Conservation (phyloP, 2,888 invertebrate genomes). For the Hirtodrosophila alboralis region DNA sequence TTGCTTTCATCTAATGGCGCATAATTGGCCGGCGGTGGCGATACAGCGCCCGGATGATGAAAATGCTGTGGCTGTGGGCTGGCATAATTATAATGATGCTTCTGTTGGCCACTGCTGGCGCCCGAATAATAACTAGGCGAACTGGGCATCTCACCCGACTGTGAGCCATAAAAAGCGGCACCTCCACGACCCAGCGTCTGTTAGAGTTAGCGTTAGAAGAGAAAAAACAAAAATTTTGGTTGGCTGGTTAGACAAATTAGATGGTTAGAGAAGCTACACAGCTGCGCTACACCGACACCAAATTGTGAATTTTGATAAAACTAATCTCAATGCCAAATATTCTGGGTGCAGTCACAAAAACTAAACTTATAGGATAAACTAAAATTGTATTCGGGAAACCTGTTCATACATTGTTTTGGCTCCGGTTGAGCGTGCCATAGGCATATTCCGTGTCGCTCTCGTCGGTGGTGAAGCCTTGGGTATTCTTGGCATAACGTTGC, state of each 20-base stretch:
- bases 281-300: constrained; percentile 61
- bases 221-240: constrained; percentile 44
- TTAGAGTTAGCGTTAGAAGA: constrained; percentile 68
- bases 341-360: constrained; percentile 36
- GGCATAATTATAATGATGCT: constrained; percentile 79
- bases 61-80: constrained; percentile 82
- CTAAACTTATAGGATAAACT: constrained; percentile 11
- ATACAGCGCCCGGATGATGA: constrained; percentile 83
- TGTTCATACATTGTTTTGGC: constrained; percentile 82
- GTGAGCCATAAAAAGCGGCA: constrained; percentile 67
- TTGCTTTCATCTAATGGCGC: constrained; percentile 70
- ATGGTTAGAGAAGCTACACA: constrained; percentile 34
- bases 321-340: constrained; percentile 63
- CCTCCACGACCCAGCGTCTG: constrained; percentile 81
- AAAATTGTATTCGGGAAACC: constrained; percentile 20
- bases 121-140: constrained; percentile 82
- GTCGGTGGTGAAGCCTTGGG: constrained; percentile 84
- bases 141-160: constrained; percentile 77
- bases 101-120: constrained; percentile 73
- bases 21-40: constrained; percentile 79
- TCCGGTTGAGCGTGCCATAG: constrained; percentile 79
- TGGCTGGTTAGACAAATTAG: constrained; percentile 62
- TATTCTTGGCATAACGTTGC: constrained; percentile 91
- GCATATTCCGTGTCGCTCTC: constrained; percentile 87
- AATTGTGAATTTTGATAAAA: constrained; percentile 48